phyloP scores from a whole-genome alignment of 2,888 invertebrate species.

The Parapristionchus giblindavisi region DNA sequence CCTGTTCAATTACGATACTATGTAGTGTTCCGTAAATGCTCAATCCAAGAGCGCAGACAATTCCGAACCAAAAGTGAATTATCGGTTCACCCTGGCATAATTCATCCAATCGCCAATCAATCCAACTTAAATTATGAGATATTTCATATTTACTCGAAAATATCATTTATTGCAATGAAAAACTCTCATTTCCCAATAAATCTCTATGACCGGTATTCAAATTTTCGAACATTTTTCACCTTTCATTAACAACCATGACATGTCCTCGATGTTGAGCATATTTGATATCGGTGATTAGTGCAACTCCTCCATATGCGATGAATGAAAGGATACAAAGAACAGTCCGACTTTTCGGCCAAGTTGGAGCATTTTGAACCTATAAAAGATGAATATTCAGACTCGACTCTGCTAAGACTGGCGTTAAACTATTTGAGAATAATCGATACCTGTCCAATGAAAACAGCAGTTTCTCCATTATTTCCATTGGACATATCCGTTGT shows the following conservation, averaged over 20 bases:
- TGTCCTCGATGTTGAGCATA: constrained; percentile 8
- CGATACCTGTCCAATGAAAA: too few species aligned
- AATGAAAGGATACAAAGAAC: constrained; percentile 4
- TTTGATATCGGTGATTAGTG: not conserved
- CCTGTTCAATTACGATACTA: not conserved
- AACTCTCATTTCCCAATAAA: not conserved
- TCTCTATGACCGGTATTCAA: not conserved
- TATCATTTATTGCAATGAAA: not conserved
- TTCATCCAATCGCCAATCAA: not conserved
- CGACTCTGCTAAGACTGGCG: too few species aligned
- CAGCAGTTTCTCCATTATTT: constrained; percentile 19
- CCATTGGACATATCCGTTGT: not conserved
- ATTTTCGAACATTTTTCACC: not conserved
- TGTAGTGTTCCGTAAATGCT: constrained; percentile 2
- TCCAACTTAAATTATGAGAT: too few species aligned
- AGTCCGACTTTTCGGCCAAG: not conserved
- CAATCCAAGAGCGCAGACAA: constrained; percentile 1
- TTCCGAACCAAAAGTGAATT: not conserved
- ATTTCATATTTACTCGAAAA: not conserved
- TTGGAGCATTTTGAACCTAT: not conserved
- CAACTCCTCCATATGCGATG: not conserved
- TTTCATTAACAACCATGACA: not conserved
- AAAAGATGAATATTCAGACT: too few species aligned
- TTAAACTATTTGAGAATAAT: too few species aligned
- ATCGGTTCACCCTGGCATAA: not conserved